These are phyloP conservation scores for Ranitomeya imitator DNA, from an alignment of 2,113 vertebrate species.

Conservation along the genomic window DNA sequence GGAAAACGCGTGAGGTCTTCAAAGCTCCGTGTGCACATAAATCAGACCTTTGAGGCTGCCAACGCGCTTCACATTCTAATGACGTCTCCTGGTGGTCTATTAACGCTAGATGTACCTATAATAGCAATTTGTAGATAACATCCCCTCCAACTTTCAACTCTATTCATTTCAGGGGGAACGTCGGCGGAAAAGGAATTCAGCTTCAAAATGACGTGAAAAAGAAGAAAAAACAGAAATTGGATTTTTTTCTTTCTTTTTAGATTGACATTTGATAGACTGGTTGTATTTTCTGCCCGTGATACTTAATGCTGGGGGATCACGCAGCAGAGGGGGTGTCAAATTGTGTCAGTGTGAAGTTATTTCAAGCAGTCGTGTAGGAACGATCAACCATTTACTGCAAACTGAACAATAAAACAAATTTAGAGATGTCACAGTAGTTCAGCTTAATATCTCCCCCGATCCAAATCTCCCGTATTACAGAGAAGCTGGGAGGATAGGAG, in stretches of 20 bases:
- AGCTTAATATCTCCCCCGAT: not conserved
- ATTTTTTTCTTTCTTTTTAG: not conserved
- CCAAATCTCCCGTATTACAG: not conserved
- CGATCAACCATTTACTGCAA: not conserved
- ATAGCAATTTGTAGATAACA: not conserved
- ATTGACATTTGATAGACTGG: not conserved
- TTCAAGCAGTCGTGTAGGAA: not conserved
- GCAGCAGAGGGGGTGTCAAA: not conserved
- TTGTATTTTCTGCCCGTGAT: not conserved
- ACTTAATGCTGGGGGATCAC: not conserved
- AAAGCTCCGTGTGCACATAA: slow-evolving; percentile 34
- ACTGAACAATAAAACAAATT: not conserved
- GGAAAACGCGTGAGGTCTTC: slow-evolving; percentile 32
- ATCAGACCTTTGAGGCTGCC: slow-evolving; percentile 39
- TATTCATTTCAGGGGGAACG: slow-evolving; percentile 3
- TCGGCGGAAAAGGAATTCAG: not conserved
- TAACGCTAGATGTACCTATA: slow-evolving; percentile 23
- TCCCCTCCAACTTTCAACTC: slow-evolving; percentile 24
- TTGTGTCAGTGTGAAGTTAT: not conserved
- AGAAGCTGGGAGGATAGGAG: not conserved
- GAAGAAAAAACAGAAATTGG: not conserved
- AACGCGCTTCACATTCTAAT: slow-evolving; percentile 40
- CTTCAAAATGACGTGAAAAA: not conserved
- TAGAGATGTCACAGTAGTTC: not conserved
- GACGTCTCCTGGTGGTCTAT: slow-evolving; percentile 26